phyloP scores from a whole-genome alignment of 2,888 invertebrate genomes.

The Trisateles emortualis region DNA sequence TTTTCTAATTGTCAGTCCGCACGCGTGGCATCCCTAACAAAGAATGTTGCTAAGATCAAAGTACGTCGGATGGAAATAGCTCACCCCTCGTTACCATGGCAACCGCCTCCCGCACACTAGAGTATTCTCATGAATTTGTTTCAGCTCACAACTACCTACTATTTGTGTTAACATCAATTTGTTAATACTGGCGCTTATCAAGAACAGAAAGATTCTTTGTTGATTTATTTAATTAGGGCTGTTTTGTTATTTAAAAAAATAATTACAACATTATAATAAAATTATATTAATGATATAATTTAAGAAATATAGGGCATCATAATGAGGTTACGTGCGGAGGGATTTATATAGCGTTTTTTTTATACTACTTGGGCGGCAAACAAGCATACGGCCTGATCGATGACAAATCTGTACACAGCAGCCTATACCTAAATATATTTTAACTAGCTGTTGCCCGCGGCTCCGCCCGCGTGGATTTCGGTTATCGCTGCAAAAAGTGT shows the following conservation, averaged over 20 bases:
- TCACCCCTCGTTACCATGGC: slow-evolving; percentile 62
- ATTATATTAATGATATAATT: too few relatives aligned
- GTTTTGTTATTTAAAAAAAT: neutral
- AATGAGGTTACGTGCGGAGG: too few relatives aligned
- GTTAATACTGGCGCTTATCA: neutral
- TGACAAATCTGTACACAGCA: too few relatives aligned
- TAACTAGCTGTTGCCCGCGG: too few relatives aligned
- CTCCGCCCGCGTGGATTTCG: too few relatives aligned
- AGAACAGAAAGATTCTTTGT: neutral
- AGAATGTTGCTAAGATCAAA: slow-evolving; percentile 59
- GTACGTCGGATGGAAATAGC: slow-evolving; percentile 59
- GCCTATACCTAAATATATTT: too few relatives aligned
- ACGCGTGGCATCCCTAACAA: slow-evolving; percentile 42
- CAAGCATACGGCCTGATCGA: too few relatives aligned
- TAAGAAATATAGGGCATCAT: too few relatives aligned
- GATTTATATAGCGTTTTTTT: too few relatives aligned
- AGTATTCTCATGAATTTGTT: slow-evolving; percentile 31
- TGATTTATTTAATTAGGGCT: too few relatives aligned
- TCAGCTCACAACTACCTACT: slow-evolving; percentile 10
- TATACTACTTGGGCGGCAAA: too few relatives aligned
- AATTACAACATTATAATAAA: neutral
- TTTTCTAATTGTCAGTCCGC: neutral
- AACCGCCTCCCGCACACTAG: slow-evolving; percentile 62
- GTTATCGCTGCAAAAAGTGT: too few relatives aligned
- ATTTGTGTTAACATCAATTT: slow-evolving; percentile 22